Evolutionary conservation across 2,113 vertebrate genomes (phyloP).

Genomic region (Cebus imitator): DNA sequence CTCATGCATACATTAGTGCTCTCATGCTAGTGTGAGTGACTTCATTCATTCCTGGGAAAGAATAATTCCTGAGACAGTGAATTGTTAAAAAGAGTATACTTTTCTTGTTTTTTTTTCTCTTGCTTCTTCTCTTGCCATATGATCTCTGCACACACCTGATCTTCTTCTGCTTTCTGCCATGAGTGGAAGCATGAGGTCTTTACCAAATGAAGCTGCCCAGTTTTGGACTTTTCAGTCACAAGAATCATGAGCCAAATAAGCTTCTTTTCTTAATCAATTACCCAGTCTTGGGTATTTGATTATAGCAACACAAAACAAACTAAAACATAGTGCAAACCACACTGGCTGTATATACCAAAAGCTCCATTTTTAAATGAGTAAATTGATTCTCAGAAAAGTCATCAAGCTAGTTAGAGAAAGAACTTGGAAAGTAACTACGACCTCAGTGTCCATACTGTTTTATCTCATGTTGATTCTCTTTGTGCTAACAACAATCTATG

Average conservation of each 20-base stretch:
- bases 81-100: background rate
- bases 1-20: background rate
- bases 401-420: background rate
- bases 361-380: background rate
- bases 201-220: background rate
- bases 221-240: background rate
- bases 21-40: background rate
- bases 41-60: background rate
- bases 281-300: background rate
- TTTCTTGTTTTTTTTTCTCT: background rate
- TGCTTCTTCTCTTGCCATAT: background rate
- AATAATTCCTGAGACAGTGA: background rate
- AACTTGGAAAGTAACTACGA: background rate
- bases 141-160: background rate
- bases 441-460: background rate
- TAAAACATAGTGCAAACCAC: background rate
- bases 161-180: background rate
- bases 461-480: background rate
- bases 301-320: background rate
- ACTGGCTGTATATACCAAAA: background rate
- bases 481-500: background rate
- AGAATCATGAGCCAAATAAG: background rate
- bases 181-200: background rate
- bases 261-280: background rate
- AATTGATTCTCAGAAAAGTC: background rate